Conservation (phyloP, 2,888 invertebrate species). For the Tupiocoris notatus region DNA sequence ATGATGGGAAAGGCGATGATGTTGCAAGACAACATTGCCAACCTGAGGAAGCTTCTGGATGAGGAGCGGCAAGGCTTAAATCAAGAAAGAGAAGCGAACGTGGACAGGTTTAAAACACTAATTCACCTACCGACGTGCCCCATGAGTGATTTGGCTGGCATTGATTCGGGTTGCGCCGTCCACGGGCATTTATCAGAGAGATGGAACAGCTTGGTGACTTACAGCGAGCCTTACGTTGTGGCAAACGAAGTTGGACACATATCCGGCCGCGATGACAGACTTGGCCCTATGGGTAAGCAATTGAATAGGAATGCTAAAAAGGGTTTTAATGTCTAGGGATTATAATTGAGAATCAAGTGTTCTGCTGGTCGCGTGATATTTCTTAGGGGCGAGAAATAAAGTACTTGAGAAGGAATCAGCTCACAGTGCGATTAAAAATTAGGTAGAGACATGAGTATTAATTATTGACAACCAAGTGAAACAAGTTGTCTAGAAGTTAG, state of each 20-base stretch:
- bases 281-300: background rate
- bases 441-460: too few species aligned
- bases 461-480: too few species aligned
- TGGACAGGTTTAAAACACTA: background rate
- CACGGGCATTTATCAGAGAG: slow-evolving; percentile 20
- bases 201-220: slow-evolving; percentile 26
- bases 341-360: background rate
- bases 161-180: slow-evolving; percentile 16
- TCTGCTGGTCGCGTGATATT: too few species aligned
- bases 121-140: slow-evolving; percentile 29
- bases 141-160: slow-evolving; percentile 31
- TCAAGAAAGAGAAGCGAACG: background rate
- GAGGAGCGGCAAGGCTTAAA: background rate
- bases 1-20: background rate
- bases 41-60: background rate
- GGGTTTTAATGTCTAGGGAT: background rate
- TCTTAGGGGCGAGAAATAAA: too few species aligned
- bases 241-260: background rate
- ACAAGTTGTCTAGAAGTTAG: too few species aligned
- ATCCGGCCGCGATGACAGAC: background rate
- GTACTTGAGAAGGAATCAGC: too few species aligned
- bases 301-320: background rate
- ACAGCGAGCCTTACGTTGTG: background rate
- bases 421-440: too few species aligned
- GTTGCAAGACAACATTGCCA: background rate